Percentiles rank a stretch among this genome's conserved stretches.
These are phyloP conservation scores for Drosophila ananassae DNA, from an alignment of 1,140 invertebrate species.

Conservation along the genomic window DNA sequence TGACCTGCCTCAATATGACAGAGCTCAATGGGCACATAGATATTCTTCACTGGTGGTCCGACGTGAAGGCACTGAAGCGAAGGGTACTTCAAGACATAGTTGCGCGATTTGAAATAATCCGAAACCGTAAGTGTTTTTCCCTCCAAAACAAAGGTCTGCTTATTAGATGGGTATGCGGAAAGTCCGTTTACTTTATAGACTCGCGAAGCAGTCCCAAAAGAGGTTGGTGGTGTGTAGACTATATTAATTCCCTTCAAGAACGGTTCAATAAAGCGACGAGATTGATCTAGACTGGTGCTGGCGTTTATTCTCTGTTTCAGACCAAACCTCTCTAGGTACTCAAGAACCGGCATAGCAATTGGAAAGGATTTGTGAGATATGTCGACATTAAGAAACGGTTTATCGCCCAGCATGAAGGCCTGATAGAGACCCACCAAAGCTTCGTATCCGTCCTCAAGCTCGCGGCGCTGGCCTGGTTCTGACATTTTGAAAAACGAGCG, in stretches of 20 bases:
- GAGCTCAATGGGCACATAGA: conserved; percentile 87
- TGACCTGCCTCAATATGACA: conserved; percentile 87
- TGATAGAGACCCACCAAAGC: conserved; percentile 90
- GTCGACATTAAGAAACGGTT: conserved; percentile 90
- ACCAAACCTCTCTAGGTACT: conserved; percentile 66
- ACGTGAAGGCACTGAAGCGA: conserved; percentile 87
- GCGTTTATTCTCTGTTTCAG: not conserved
- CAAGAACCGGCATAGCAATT: conserved; percentile 84
- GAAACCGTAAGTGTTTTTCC: conserved; percentile 78
- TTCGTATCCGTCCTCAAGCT: conserved; percentile 88
- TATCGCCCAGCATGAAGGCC: conserved; percentile 89
- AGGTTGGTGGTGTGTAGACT: conserved; percentile 56
- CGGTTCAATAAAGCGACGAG: not conserved
- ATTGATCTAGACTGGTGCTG: conserved; percentile 2
- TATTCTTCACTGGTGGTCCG: conserved; percentile 85
- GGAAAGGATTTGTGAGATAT: conserved; percentile 90
- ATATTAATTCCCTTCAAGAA: conserved; percentile 64
- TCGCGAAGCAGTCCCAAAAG: conserved; percentile 51
- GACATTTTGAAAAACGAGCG: conserved; percentile 84
- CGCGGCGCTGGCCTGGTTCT: not conserved
- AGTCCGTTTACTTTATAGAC: conserved; percentile 86
- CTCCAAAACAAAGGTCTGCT: conserved; percentile 80
- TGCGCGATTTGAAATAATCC: conserved; percentile 84
- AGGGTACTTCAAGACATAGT: conserved; percentile 84
- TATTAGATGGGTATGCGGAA: conserved; percentile 55